phyloP scores from a whole-genome alignment of 1,140 invertebrate genomes.

The Cyphomyrmex costatus region DNA sequence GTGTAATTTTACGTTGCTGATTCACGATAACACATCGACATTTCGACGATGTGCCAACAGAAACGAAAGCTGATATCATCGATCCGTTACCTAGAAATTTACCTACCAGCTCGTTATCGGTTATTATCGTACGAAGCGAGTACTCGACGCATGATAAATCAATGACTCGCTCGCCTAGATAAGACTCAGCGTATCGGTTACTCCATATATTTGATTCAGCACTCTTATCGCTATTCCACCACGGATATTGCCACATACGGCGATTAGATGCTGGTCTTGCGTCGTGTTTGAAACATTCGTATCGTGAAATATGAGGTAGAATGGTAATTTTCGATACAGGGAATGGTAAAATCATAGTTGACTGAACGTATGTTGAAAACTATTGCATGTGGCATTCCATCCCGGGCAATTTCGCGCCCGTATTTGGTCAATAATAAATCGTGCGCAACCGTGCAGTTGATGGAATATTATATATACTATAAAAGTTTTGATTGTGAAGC shows the following conservation, averaged over 20 bases:
- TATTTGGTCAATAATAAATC: constrained; percentile 11
- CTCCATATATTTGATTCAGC: constrained; percentile 63
- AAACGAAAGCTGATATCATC: constrained; percentile 55
- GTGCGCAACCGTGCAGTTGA: background rate
- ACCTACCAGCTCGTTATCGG: constrained; percentile 47
- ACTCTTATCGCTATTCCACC: constrained; percentile 57
- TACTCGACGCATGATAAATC: constrained; percentile 60
- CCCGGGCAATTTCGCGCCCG: background rate
- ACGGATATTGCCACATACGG: constrained; percentile 55
- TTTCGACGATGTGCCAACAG: constrained; percentile 29
- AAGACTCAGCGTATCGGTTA: constrained; percentile 56
- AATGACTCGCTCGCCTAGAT: constrained; percentile 56
- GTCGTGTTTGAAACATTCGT: background rate
- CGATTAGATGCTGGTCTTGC: constrained; percentile 57
- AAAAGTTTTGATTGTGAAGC: constrained; percentile 29
- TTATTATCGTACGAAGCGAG: constrained; percentile 48
- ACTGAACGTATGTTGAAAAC: constrained; percentile 7
- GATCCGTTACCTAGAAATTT: constrained; percentile 61
- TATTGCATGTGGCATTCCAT: background rate
- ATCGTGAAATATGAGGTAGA: constrained; percentile 26
- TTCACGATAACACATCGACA: constrained; percentile 26
- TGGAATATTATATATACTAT: constrained; percentile 28
- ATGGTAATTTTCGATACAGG: constrained; percentile 37
- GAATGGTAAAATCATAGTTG: constrained; percentile 17
- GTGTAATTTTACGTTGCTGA: constrained; percentile 15